Evolutionary conservation across 2,113 vertebrate species (phyloP), one percentile per base, ranked within the genome.

Genomic region (Semnopithecus entellus): DNA sequence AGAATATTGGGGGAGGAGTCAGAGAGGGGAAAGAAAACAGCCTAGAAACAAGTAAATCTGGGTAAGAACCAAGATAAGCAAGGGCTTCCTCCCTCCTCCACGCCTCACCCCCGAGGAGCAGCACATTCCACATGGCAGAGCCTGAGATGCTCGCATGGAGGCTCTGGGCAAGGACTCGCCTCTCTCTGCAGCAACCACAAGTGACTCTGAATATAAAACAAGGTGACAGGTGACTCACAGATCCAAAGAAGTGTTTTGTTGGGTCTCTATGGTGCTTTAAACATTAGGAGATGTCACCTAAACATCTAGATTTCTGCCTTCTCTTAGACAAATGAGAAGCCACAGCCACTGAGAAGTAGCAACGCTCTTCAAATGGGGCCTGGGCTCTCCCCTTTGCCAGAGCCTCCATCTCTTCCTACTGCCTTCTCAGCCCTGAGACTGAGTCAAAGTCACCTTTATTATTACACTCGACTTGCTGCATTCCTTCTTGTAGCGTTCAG

Each of bases 281-380:
- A 78, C 10, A 38, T 40, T 16, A 76, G 64, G 52, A 66, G 40
- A 72, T 22, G n/a, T 66, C 70, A 25, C 8, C 11, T 14, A 43
- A 81, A 80, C 20, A 23, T 22, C 82, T 92, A 6, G 11, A 16
- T 38, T 50, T 48, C 25, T 38, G 13, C 3, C 13, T 64, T 11
- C 18, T 38, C 18, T 25, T n/a, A 32, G 9, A 22, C 43, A 48
- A 32, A 78, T n/a, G 32, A n/a, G 43, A 9, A 27, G 57, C 9
- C 30, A 38, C 20, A 52, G 59, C 23, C 3, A 8, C 68, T 83
- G 79, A 82, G 68, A 40, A 27, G 22, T 12, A 1, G n/a, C 20
- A 27, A 1, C 0, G 13, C 22, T 55, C 18, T 45, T 43, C 38
- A 14, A 9, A 6, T 8, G 8, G 25, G 35, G 25, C 1, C 14